phyloP scores from a whole-genome alignment of 2,888 invertebrate species.

The Cephalotes varians region DNA sequence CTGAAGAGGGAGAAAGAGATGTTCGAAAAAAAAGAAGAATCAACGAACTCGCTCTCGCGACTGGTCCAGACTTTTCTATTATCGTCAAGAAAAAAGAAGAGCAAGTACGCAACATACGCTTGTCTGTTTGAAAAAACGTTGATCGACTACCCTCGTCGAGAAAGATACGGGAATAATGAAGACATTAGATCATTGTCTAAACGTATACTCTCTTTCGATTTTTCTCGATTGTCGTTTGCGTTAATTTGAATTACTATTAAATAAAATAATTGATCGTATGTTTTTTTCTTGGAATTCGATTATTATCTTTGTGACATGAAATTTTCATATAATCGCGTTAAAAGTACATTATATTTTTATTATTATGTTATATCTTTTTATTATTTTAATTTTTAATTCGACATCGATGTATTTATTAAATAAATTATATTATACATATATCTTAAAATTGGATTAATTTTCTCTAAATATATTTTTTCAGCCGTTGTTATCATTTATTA shows the following conservation, averaged over 20 bases:
- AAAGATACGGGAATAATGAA: constrained; percentile 13
- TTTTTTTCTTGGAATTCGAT: not conserved
- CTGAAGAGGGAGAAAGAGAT: constrained; percentile 25
- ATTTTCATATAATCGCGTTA: not conserved
- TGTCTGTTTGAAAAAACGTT: constrained; percentile 35
- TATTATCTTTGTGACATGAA: not conserved
- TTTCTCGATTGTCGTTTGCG: not conserved
- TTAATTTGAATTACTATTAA: not conserved
- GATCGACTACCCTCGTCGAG: constrained; percentile 15
- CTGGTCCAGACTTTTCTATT: constrained; percentile 67
- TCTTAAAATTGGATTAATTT: not conserved
- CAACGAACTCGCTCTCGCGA: constrained; percentile 74
- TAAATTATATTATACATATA: not conserved
- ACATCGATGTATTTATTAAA: not conserved
- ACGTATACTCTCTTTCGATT: not conserved
- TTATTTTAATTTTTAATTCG: not conserved
- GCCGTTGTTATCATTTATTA: not conserved
- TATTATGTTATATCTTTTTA: not conserved
- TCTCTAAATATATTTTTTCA: not conserved
- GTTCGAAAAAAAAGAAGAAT: constrained; percentile 64
- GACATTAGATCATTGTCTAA: not conserved
- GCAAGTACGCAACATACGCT: constrained; percentile 44
- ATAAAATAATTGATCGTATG: not conserved
- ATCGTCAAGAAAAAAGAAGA: constrained; percentile 50
- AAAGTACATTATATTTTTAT: too few relatives aligned